Evolutionary conservation across 2,797 vertebrate genomes (phyloP).

Genomic region (Amniataba percoides): DNA sequence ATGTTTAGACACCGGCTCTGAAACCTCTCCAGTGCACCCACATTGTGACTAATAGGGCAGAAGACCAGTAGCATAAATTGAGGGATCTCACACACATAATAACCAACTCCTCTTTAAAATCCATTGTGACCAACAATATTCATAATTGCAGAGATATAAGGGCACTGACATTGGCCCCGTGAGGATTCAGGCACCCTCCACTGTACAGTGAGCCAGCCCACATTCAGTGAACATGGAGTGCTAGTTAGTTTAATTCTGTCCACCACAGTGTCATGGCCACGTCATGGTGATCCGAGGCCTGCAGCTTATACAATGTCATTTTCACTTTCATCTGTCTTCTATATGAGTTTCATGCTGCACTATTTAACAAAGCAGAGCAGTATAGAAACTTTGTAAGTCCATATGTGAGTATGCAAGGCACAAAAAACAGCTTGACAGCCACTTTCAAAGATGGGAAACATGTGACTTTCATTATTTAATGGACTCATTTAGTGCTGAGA

Average conservation of each 20-base stretch:
- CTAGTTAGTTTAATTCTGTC: slow-evolving; percentile 39
- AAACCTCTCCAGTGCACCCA: slow-evolving; percentile 70
- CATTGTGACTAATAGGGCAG: slow-evolving; percentile 76
- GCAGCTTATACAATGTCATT: not conserved
- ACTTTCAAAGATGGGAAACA: not conserved
- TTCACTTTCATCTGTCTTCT: not conserved
- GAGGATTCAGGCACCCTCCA: slow-evolving; percentile 53
- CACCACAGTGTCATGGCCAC: slow-evolving; percentile 20
- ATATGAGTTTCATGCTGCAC: not conserved
- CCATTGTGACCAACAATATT: slow-evolving; percentile 59
- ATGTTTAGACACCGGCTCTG: slow-evolving; percentile 54
- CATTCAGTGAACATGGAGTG: slow-evolving; percentile 34
- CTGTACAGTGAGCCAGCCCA: slow-evolving; percentile 49
- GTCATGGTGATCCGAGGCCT: slow-evolving; percentile 8
- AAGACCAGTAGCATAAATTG: slow-evolving; percentile 70
- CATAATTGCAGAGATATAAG: slow-evolving; percentile 67
- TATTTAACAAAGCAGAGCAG: slow-evolving; percentile 1
- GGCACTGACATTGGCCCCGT: slow-evolving; percentile 42
- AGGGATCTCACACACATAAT: slow-evolving; percentile 78
- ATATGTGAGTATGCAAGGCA: not conserved
- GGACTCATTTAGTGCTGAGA: not conserved
- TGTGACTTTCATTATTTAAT: not conserved
- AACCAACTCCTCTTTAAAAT: slow-evolving; percentile 71
- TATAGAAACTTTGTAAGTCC: not conserved
- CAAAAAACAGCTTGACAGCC: not conserved